Percentiles rank a stretch among this genome's conserved stretches.
These are phyloP conservation scores for Gastrophryne carolinensis DNA, from an alignment of 2,797 vertebrate genomes.

Conservation along the genomic window DNA sequence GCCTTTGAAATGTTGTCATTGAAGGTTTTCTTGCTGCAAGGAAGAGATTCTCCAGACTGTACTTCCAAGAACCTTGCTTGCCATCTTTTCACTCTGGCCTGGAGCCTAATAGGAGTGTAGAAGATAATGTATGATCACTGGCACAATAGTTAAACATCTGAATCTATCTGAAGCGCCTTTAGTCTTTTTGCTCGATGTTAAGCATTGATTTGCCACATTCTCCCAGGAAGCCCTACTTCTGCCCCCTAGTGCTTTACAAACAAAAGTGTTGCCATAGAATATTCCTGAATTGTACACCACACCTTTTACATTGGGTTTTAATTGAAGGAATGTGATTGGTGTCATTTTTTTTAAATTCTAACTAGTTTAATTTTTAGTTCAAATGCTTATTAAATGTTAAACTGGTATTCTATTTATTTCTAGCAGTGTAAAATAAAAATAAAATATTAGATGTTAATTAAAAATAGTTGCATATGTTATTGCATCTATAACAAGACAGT, in stretches of 20 bases:
- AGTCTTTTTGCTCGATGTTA: conserved; percentile 61
- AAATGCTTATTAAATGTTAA: no score
- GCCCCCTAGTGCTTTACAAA: conserved; percentile 68
- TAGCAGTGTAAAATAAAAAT: no score
- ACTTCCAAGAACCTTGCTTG: conserved; percentile 64
- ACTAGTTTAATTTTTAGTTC: no score
- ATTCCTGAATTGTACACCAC: not conserved
- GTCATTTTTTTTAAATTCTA: no score
- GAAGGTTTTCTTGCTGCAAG: conserved; percentile 72
- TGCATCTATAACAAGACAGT: no score
- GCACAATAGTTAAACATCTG: conserved; percentile 76
- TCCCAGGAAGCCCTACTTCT: conserved; percentile 60
- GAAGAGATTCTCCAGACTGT: conserved; percentile 71
- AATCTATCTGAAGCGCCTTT: conserved; percentile 74
- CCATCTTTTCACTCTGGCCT: conserved; percentile 65
- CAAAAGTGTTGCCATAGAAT: conserved; percentile 44
- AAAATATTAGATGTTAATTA: no score
- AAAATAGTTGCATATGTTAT: no score
- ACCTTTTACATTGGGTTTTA: no score
- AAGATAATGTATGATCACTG: conserved; percentile 70
- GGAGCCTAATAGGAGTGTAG: conserved; percentile 70
- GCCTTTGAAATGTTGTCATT: conserved; percentile 76
- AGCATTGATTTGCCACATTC: conserved; percentile 56
- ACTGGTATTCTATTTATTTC: no score
- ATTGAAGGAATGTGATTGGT: no score